Percentiles rank a stretch among this genome's conserved stretches.
phyloP scores from a whole-genome alignment of 2,888 invertebrate genomes.

The Caenorhabditis sp. region DNA sequence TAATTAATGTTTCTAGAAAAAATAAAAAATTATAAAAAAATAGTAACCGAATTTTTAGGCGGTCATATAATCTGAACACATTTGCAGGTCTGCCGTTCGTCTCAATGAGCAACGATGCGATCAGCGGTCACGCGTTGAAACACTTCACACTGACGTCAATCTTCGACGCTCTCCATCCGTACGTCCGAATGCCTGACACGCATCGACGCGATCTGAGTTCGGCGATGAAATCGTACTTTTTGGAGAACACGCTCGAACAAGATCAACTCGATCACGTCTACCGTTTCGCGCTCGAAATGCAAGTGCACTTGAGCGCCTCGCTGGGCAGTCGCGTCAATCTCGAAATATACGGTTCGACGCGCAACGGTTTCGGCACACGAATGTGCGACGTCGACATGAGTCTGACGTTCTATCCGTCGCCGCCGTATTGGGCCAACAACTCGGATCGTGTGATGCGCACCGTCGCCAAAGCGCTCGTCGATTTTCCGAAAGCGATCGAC shows the following conservation, averaged over 20 bases:
- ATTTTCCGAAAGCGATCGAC: conserved; percentile 45
- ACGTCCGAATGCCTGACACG: conserved; percentile 32
- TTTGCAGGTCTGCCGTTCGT: conserved; percentile 46
- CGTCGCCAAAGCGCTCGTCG: conserved; percentile 52
- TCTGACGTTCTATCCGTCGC: conserved; percentile 73
- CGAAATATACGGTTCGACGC: conserved; percentile 76
- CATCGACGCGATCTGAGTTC: conserved; percentile 17
- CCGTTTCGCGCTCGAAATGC: conserved; percentile 40
- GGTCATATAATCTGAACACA: no score
- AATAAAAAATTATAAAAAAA: no score
- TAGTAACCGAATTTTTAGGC: no score
- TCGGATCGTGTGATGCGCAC: conserved; percentile 50
- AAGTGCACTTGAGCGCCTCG: conserved; percentile 36
- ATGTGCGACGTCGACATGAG: conserved; percentile 77
- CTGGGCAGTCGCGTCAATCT: conserved; percentile 63
- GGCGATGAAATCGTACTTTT: conserved; percentile 32
- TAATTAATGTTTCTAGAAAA: no score
- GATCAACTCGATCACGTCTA: conserved; percentile 37
- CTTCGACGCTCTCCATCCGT: conserved; percentile 42
- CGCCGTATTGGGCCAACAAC: conserved; percentile 45
- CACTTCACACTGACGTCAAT: conserved; percentile 35
- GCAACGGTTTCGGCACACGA: conserved; percentile 76
- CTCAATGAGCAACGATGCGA: conserved; percentile 39
- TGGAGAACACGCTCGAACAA: conserved; percentile 26
- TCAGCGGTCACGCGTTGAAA: conserved; percentile 40